phyloP scores from a whole-genome alignment of 2,797 vertebrate genomes.

The Pampus argenteus region DNA sequence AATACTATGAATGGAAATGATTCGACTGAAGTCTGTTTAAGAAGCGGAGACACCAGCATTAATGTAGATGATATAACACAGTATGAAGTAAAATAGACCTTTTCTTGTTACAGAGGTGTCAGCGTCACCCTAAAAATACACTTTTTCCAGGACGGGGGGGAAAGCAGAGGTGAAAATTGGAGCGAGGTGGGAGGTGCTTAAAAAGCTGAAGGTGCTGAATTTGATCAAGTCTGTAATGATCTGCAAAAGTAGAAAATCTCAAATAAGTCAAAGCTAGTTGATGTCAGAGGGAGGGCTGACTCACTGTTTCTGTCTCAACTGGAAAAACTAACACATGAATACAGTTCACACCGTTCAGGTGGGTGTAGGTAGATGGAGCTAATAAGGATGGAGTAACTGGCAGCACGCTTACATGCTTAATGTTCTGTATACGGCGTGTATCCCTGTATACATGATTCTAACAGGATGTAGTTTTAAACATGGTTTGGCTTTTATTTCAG shows the following conservation, averaged over 20 bases:
- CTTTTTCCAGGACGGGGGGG: background rate
- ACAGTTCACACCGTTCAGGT: background rate
- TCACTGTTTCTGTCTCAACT: background rate
- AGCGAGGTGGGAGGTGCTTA: slow-evolving; percentile 3
- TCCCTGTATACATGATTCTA: too few species aligned
- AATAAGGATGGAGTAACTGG: background rate
- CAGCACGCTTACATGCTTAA: too few species aligned
- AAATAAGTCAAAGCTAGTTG: background rate
- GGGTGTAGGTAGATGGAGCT: background rate
- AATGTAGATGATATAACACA: background rate
- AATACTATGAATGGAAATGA: too few species aligned
- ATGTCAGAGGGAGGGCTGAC: background rate
- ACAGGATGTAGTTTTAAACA: too few species aligned
- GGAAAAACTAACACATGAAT: background rate
- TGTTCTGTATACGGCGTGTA: too few species aligned
- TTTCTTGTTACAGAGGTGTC: slow-evolving; percentile 4
- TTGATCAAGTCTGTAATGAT: slow-evolving; percentile 10
- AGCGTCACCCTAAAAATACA: slow-evolving; percentile 19
- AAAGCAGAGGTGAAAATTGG: slow-evolving; percentile 39
- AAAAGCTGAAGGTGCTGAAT: background rate
- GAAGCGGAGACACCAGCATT: background rate
- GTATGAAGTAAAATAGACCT: background rate
- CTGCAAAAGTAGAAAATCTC: background rate
- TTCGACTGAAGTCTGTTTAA: background rate
- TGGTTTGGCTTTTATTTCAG: too few species aligned